These are phyloP conservation scores for Caenorhabditis japonica DNA, from an alignment of 2,888 invertebrate species.

Conservation along the genomic window DNA sequence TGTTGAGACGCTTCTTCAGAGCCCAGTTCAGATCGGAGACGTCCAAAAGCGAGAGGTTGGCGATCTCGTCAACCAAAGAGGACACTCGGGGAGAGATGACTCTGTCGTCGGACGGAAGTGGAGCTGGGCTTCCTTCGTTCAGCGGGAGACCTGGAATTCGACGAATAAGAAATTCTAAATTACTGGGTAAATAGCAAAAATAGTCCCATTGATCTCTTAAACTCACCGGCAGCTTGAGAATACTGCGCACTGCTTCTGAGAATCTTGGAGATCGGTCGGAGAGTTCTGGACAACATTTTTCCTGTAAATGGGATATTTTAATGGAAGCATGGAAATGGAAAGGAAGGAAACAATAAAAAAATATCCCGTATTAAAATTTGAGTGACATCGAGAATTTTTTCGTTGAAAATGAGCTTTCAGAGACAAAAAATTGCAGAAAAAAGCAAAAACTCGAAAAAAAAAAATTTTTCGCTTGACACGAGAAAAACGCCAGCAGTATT, in stretches of 20 bases:
- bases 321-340: neutral
- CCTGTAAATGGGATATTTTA: conserved; percentile 11
- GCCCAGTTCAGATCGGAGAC: conserved; percentile 76
- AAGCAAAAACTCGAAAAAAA: neutral
- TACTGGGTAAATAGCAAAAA: neutral
- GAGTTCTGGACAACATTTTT: conserved; percentile 46
- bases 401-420: too few species aligned
- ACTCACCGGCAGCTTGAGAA: conserved; percentile 49
- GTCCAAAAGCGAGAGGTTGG: conserved; percentile 71
- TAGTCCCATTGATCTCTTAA: too few species aligned
- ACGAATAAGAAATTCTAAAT: neutral
- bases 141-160: conserved; percentile 59
- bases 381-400: too few species aligned
- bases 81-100: conserved; percentile 67
- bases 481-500: conserved; percentile 2
- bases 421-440: conserved; percentile 3
- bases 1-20: conserved; percentile 75
- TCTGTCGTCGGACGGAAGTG: conserved; percentile 65
- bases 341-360: neutral
- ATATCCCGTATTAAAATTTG: neutral
- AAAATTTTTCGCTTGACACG: neutral
- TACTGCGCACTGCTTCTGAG: conserved; percentile 34
- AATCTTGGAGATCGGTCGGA: conserved; percentile 44
- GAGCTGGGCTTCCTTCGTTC: conserved; percentile 58
- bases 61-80: conserved; percentile 74